A percentile compares a stretch with the other conserved stretches of the same genome.
Conservation (phyloP, 2,888 invertebrate genomes). For the Exephanes ischioxanthus region DNA sequence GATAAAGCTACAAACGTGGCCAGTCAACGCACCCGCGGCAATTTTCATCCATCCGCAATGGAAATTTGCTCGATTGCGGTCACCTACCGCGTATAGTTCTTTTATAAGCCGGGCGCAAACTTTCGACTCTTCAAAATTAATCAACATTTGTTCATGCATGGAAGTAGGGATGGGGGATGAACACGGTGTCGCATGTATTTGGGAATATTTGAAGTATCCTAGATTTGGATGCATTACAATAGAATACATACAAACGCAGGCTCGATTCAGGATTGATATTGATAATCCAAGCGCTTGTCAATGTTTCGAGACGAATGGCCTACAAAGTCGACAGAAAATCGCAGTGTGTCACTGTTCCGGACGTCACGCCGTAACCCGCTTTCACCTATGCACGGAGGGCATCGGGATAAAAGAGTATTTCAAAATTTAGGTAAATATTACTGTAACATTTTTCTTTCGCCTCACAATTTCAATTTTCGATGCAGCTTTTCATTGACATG, state of each 20-base stretch:
- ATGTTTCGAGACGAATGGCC: too few species aligned
- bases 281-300: too few species aligned
- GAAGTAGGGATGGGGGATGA: too few species aligned
- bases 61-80: neutral
- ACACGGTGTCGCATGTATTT: too few species aligned
- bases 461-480: neutral
- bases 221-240: neutral
- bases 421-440: neutral
- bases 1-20: slow-evolving; percentile 32
- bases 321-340: neutral
- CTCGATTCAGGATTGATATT: too few species aligned
- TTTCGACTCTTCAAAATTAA: neutral
- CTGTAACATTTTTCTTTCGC: neutral
- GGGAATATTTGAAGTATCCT: too few species aligned
- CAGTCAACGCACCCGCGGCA: slow-evolving; percentile 26
- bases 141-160: neutral
- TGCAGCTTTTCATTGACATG: neutral
- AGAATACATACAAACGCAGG: neutral
- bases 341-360: neutral
- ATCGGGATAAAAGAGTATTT: neutral
- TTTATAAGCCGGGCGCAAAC: neutral
- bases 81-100: neutral
- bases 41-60: slow-evolving; percentile 34
- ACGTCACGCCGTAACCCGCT: neutral
- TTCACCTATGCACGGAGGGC: neutral